Evolutionary conservation across 1,140 invertebrate genomes (phyloP), one percentile per base, ranked within the genome.

Genomic region (Macrobrachium rosenbergii): DNA sequence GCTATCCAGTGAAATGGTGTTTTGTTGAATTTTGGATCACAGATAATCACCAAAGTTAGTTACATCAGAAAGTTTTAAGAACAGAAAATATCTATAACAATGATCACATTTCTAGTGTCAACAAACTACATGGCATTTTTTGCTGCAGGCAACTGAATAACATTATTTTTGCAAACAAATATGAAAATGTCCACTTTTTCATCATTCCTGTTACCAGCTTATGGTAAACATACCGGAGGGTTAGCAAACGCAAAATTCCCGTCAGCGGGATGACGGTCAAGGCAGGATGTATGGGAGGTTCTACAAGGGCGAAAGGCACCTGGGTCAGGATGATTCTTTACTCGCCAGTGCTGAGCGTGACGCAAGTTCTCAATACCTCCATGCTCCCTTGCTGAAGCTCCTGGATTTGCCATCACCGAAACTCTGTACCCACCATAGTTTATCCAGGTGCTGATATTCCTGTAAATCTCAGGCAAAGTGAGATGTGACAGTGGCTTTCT

Each of bases 341-440:
- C 79, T 7, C 79, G 43, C 79, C 79, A 81, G 52, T 81, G 79
- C 17, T 67, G 62, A 11, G 79, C 79, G 88, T 91, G 91, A 21
- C 88, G 88, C 67, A 91, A 90, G 16, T 89, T 89, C 69, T 90
- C 88, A 69, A 78, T 75, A 8, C 91, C 91, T 76, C 91, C 91
- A 52, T 90, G 89, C 76, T 91, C 91, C 23, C 91, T 82, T 10
- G 90, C 90, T 87, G 89, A 90, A 19, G 90, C 81, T 19, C 91
- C 91, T 16, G 91, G 91, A 76, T 91, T 91, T 63, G 87, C 72
- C 21, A 89, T 90, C 10, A 83, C 89, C 37, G 84, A 77, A 16
- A 91, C 88, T 91, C 91, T 91, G 8, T 88, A 63, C 11, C 91
- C 90, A 67, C 90, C 75, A 12, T 91, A 59, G 28, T 90, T 60